Conservation (phyloP, 2,113 vertebrate genomes). For the Corydoras maculifer region DNA sequence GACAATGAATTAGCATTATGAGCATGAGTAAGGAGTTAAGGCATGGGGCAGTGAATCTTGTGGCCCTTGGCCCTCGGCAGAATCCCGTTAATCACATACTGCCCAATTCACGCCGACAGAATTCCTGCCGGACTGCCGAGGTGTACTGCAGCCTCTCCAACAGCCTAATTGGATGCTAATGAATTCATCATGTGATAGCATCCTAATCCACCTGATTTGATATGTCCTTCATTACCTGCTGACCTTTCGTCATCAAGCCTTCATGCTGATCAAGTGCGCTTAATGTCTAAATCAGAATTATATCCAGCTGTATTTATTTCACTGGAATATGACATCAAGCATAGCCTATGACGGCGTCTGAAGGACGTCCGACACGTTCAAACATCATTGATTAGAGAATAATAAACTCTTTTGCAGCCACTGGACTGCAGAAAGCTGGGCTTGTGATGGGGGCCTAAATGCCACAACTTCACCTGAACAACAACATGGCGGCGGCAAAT, state of each 20-base stretch:
- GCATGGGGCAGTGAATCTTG: slow-evolving; percentile 3
- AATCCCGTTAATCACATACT: slow-evolving; percentile 40
- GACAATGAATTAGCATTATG: slow-evolving; percentile 23
- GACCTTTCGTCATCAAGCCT: slow-evolving; percentile 41
- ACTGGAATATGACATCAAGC: slow-evolving; percentile 32
- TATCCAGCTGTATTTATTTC: slow-evolving; percentile 4
- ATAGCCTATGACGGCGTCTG: slow-evolving; percentile 20
- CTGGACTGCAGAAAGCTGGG: not conserved
- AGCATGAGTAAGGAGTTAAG: slow-evolving; percentile 2
- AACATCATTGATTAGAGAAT: slow-evolving; percentile 32
- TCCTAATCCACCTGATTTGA: slow-evolving; percentile 36
- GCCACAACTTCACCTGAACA: slow-evolving; percentile 21
- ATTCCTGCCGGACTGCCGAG: slow-evolving; percentile 23
- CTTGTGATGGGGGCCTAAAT: slow-evolving; percentile 6
- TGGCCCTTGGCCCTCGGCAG: slow-evolving; percentile 31
- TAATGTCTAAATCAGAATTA: slow-evolving; percentile 29
- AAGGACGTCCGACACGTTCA: slow-evolving; percentile 25
- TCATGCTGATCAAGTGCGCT: slow-evolving; percentile 28
- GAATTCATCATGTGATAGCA: slow-evolving; percentile 45
- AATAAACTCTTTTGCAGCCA: slow-evolving; percentile 40
- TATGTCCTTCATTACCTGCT: slow-evolving; percentile 40
- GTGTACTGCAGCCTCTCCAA: not conserved
- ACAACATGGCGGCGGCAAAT: slow-evolving; percentile 14
- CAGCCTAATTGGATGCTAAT: slow-evolving; percentile 39
- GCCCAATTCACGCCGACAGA: slow-evolving; percentile 24